These are phyloP conservation scores for Alligator sinensis DNA, from an alignment of 2,113 vertebrate species.

Conservation along the genomic window DNA sequence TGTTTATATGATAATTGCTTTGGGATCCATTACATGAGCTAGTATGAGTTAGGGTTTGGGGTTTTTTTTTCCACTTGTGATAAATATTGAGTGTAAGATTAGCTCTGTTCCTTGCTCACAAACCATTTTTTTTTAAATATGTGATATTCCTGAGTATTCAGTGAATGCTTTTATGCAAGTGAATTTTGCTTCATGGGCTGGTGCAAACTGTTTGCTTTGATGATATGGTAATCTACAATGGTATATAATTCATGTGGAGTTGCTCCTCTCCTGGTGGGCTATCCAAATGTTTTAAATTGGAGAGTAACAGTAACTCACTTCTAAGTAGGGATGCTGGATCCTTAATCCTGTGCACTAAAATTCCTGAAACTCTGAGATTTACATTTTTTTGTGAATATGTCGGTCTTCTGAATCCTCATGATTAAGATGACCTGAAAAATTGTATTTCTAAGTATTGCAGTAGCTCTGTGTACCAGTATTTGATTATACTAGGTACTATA, in stretches of 20 bases:
- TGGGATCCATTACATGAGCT: neutral
- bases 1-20: neutral
- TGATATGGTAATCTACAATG: neutral
- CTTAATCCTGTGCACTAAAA: neutral
- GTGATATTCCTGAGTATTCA: neutral
- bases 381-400: neutral
- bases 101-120: neutral
- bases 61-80: rapidly evolving
- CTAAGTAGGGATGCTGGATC: neutral
- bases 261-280: neutral
- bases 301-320: neutral
- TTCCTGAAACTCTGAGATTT: neutral
- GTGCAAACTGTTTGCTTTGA: neutral
- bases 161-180: neutral
- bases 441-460: neutral
- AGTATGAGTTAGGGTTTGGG: neutral
- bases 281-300: neutral
- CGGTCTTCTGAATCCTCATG: neutral
- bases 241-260: neutral
- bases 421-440: neutral
- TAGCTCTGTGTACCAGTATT: neutral
- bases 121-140: neutral
- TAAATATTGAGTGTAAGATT: neutral
- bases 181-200: neutral
- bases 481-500: neutral